Evolutionary conservation across 2,888 invertebrate genomes (phyloP).

Genomic region (Amphipoea lucens): DNA sequence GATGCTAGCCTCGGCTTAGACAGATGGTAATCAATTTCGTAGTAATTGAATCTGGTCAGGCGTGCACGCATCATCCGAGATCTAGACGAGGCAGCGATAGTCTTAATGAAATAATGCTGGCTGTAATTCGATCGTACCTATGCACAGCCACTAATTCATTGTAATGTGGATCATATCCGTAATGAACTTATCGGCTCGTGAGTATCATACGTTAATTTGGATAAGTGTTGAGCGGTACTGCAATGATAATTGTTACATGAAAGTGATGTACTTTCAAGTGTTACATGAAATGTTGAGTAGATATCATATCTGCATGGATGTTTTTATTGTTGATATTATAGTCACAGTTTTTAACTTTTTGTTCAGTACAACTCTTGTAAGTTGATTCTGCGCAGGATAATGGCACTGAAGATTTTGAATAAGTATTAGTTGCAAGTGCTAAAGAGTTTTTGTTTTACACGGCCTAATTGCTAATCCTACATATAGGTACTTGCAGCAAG

Average conservation of each 20-base stretch:
- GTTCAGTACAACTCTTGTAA: background rate
- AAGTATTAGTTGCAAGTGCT: background rate
- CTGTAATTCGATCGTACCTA: slow-evolving; percentile 71
- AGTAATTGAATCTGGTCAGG: slow-evolving; percentile 86
- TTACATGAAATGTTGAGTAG: background rate
- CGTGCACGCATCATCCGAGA: slow-evolving; percentile 80
- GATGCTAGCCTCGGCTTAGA: slow-evolving; percentile 78
- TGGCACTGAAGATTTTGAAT: background rate
- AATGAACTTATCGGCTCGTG: slow-evolving; percentile 29
- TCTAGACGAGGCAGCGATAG: slow-evolving; percentile 70
- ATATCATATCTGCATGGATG: background rate
- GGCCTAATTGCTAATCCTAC: background rate
- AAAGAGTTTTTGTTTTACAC: background rate
- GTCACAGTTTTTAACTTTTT: background rate
- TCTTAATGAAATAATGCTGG: slow-evolving; percentile 79
- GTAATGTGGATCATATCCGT: slow-evolving; percentile 11
- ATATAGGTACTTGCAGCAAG: too few species aligned
- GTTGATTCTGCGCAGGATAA: background rate
- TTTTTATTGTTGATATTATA: background rate
- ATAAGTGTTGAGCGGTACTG: background rate
- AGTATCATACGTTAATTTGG: slow-evolving; percentile 14
- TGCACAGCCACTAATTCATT: slow-evolving; percentile 35
- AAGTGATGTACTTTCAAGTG: slow-evolving; percentile 7
- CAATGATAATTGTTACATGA: slow-evolving; percentile 2
- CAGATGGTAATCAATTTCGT: slow-evolving; percentile 84